Evolutionary conservation across 2,113 vertebrate species (phyloP).

Genomic region (Lipophrys pholis): DNA sequence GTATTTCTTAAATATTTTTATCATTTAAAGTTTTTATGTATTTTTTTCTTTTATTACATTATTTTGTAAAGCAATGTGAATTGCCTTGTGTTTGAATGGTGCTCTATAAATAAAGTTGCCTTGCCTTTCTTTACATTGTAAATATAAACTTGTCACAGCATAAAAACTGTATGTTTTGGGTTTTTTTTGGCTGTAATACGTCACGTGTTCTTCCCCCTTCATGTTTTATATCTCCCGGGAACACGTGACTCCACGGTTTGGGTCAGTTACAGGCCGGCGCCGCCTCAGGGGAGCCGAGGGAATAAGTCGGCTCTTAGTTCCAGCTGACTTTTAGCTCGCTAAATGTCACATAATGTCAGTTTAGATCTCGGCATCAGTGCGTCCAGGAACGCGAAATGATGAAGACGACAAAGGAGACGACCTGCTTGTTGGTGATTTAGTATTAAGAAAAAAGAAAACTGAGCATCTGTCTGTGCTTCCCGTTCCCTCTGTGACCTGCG

Average conservation of each 20-base stretch:
- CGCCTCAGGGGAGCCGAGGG: background rate
- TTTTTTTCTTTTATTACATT: too few species aligned
- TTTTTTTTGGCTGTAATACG: too few species aligned
- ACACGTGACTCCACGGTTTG: background rate
- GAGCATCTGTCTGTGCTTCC: slow-evolving; percentile 17
- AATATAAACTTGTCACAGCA: too few species aligned
- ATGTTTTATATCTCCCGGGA: slow-evolving; percentile 7
- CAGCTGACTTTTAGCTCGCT: background rate
- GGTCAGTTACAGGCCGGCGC: background rate
- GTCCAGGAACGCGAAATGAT: background rate
- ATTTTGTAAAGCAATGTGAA: too few species aligned
- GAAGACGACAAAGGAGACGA: background rate
- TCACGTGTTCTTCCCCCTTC: background rate
- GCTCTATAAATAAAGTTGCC: too few species aligned
- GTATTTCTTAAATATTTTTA: too few species aligned
- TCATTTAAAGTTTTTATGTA: too few species aligned
- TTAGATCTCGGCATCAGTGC: background rate
- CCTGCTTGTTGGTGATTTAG: background rate
- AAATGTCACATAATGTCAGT: slow-evolving; percentile 13
- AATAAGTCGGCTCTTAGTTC: background rate
- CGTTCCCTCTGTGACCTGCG: slow-evolving; percentile 1
- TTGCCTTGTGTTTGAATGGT: too few species aligned
- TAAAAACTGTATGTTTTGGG: too few species aligned
- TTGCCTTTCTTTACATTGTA: too few species aligned
- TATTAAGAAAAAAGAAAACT: background rate